These are phyloP conservation scores for Xylocopa sonorina DNA, from an alignment of 1,140 invertebrate genomes.

Conservation along the genomic window DNA sequence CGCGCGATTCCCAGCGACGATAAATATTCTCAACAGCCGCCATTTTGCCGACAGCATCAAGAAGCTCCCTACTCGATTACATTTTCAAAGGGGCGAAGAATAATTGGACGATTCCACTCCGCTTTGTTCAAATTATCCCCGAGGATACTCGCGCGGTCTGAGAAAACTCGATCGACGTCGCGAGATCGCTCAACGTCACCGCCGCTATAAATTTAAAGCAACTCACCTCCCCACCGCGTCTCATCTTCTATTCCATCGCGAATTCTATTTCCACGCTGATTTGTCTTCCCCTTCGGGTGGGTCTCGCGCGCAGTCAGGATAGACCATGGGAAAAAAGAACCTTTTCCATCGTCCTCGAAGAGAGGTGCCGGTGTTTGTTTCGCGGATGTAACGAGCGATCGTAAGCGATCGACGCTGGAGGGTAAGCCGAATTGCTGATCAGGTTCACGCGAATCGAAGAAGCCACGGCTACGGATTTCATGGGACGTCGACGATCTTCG, in stretches of 20 bases:
- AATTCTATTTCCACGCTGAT: conserved; percentile 35
- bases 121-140: neutral
- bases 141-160: neutral
- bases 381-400: conserved; percentile 4
- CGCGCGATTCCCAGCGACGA: neutral
- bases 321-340: neutral
- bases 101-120: neutral
- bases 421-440: neutral
- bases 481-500: conserved; percentile 46
- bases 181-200: conserved; percentile 10
- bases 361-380: conserved; percentile 39
- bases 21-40: neutral
- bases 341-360: neutral
- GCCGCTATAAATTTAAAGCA: conserved; percentile 7
- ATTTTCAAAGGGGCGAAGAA: neutral
- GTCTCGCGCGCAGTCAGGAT: neutral
- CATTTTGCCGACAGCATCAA: neutral
- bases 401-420: conserved; percentile 7
- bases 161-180: neutral
- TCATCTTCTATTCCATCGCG: conserved; percentile 13
- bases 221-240: too few species aligned
- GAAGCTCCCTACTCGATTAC: neutral
- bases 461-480: neutral
- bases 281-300: conserved; percentile 17
- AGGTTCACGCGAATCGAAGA: conserved; percentile 16